Base-by-base conservation (phyloP, 2,797 vertebrate genomes). In the Gouania willdenowi region DNA sequence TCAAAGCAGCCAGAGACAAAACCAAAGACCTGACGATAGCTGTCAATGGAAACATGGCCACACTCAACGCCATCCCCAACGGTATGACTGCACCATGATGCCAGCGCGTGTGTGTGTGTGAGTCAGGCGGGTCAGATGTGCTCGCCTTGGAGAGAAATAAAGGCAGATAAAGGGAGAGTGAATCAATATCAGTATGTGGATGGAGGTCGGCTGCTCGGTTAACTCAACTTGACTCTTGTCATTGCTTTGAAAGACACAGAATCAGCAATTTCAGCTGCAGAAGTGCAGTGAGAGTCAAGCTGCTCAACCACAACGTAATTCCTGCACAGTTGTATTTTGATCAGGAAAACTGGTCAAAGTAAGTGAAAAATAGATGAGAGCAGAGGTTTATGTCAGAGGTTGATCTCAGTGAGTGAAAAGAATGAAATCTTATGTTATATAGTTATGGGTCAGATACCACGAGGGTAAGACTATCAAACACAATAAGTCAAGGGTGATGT, bases 21-120 rank as follows among this genome's bases (percentile, higher is more conserved):
- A 93, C 92, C 46, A 86, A 85, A 55, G 79, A 90, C 58, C 81
- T 98, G 54, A 75, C 91, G 56, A 89, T 61, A 79, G 70, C 84
- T 48, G 74, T 97, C 78, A 95, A 97, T 39, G 89, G 92, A 75
- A 94, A 91, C 47, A 68, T 93, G 67, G 91, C 79, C 61, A 94
- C 89, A 35, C 85, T 98, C 49, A 81, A 84, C 26, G 74, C 89
- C 27, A 91, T 98, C 69, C 93, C 95, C 47, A 92, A 89, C 0
- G 95, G 96, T 98, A 89, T 47, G 89, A 52, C 41, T 51, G 6
- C 38, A 52, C 30, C 27, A 40, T 29, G 15, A 46, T 26, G 32
- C 27, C 2, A n/a, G n/a, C 3, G 23, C 33, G 19, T 36, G 7
- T 19, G 8, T 21, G 2, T 20, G 50, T 15, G 22, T 24, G 23